Evolutionary conservation across 2,888 invertebrate species (phyloP).

Genomic region (Epicampocera succincta): DNA sequence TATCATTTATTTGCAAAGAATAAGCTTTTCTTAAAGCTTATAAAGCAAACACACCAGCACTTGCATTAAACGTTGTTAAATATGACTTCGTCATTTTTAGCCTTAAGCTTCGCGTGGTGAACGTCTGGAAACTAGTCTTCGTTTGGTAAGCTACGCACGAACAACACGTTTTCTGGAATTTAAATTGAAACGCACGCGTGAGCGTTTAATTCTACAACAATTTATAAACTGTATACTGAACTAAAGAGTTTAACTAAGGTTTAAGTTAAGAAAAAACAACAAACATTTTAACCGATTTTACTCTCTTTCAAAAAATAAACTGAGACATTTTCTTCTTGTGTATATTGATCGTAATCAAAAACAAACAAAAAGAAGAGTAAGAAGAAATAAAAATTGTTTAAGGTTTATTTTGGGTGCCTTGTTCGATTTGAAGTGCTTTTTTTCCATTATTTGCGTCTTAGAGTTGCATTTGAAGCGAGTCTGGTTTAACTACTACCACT

Average conservation of each 20-base stretch:
- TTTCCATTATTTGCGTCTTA: constrained; percentile 21
- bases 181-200: constrained; percentile 47
- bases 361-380: constrained; percentile 26
- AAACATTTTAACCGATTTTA: constrained; percentile 15
- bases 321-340: background rate
- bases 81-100: constrained; percentile 4
- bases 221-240: constrained; percentile 6
- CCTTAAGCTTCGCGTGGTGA: constrained; percentile 53
- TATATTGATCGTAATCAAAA: constrained; percentile 12
- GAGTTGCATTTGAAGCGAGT: constrained; percentile 58
- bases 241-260: constrained; percentile 36
- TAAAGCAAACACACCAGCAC: background rate
- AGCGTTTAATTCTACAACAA: constrained; percentile 48
- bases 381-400: constrained; percentile 3
- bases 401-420: constrained; percentile 35
- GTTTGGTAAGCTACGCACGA: constrained; percentile 69
- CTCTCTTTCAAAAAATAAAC: constrained; percentile 21
- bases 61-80: background rate
- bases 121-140: constrained; percentile 68
- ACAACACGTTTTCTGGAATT: constrained; percentile 50
- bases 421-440: constrained; percentile 7
- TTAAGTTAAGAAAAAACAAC: constrained; percentile 44
- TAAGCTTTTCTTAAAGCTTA: constrained; percentile 30
- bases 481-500: constrained; percentile 57
- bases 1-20: background rate